Percentiles rank a stretch among this genome's conserved stretches.
These are phyloP conservation scores for Charadrius vociferus DNA, from an alignment of 2,113 vertebrate species.

Conservation along the genomic window DNA sequence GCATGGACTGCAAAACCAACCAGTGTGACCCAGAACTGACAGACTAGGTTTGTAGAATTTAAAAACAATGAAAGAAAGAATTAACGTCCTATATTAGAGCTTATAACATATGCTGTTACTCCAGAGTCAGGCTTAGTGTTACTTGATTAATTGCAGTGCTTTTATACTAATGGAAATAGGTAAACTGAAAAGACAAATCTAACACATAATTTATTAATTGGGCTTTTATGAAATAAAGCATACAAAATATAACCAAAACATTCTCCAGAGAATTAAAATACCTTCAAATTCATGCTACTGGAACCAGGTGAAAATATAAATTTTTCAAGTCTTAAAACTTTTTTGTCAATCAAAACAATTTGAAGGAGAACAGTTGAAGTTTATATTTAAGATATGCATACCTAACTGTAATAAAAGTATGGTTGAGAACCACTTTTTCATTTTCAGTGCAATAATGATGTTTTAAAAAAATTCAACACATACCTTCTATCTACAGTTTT, in stretches of 20 bases:
- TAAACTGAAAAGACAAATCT: background rate
- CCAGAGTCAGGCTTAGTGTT: background rate
- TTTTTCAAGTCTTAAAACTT: background rate
- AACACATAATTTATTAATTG: background rate
- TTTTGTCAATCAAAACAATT: background rate
- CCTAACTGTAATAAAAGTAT: background rate
- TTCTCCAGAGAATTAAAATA: background rate
- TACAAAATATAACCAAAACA: background rate
- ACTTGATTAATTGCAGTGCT: background rate
- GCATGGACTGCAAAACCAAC: background rate
- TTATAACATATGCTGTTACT: background rate
- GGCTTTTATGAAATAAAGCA: background rate
- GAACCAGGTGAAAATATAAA: background rate
- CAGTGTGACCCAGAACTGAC: background rate
- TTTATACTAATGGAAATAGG: background rate
- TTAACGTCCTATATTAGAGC: background rate
- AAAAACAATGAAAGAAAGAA: background rate
- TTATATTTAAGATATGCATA: background rate
- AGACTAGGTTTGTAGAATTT: background rate
- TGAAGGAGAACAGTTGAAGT: background rate
- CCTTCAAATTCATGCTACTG: background rate
- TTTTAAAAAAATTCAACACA: background rate
- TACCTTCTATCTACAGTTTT: conserved; percentile 94
- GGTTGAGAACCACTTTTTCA: background rate
- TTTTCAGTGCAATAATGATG: background rate